Evolutionary conservation across 2,888 invertebrate genomes (phyloP), one percentile per base, ranked within the genome.

Genomic region (Lucinisca nassula): DNA sequence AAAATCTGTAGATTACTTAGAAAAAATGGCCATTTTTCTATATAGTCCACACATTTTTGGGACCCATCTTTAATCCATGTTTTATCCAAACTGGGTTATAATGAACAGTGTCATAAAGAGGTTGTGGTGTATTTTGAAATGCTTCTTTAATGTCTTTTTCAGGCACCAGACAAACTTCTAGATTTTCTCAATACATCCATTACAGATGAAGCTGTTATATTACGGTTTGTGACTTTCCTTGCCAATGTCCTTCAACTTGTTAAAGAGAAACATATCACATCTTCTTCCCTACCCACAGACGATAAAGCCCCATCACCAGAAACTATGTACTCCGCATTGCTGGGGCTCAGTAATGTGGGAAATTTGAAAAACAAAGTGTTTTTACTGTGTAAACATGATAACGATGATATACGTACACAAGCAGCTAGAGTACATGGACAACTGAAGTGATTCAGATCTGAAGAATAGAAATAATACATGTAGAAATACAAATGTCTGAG

Each of bases 271-370:
- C 93, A 96, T 74, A 96, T 97, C 77, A 96, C 96, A 8, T 95
- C 96, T 14, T 94, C 96, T 38, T 96, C 96, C 88, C 95, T 97
- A 17, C 97, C 97, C 24, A 94, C 96, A 0, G 96, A 96, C 88
- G 96, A 97, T 86, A 97, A 97, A 92, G 97, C 97, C 10, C 96
- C 97, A 24, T 97, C 97, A 8, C 97, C 97, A 4, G 97, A 97
- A 90, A 97, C 97, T 37, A 96, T 97, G 96, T 97, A 96, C 88
- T 91, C 93, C 1, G 94, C 94, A 0, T 79, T 96, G 21, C 93
- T 93, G 82, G 94, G 95, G 12, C 86, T 93, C 30, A 90, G 92
- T 73, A 90, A 84, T 73, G 75, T 92, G 0, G 91, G 87, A 1
- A 89, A 91, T 21, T 84, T 95, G 61, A 93, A 94, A 67, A 95